Evolutionary conservation across 2,888 invertebrate species (phyloP), one percentile per base, ranked within the genome.

Genomic region (Glaucopsyche alexis): DNA sequence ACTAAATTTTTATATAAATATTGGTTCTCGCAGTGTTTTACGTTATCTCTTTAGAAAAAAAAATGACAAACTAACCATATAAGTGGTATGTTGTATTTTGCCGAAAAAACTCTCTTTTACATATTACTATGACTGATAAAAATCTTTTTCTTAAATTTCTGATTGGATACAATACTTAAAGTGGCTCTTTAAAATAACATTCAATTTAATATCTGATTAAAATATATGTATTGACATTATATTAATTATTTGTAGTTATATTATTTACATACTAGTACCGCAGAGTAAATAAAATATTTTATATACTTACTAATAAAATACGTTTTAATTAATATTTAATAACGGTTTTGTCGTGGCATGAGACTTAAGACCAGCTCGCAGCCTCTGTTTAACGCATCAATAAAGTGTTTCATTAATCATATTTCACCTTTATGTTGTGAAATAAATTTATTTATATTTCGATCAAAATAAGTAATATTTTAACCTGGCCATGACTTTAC

Each of bases 341-440:
- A 60, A 16, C 60, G 29, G 60, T 11, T 1, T 11, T 0, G 60
- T 16, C 60, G 60, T 60, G 16, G 29, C 50, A 2, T 11, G 11
- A 40, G 40, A 6, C 40, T 5, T 40, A 11, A 60, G 60, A 19
- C 60, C 29, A 19, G 60, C 60, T 19, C 11, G 11, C 16, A 55
- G 16, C 52, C 52, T 16, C 19, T 9, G 55, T 11, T 2, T n/a
- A 19, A 55, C 55, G 16, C 55, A 38, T 60, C 60, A 29, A 60
- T 60, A 60, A 60, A 60, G 13, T 60, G 29, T 38, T 2, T 14
- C 60, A 60, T 60, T 38, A 38, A 60, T 60, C 60, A 60, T 60
- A 60, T 60, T 60, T 38, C 29, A 60, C 29, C 55, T 60, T 38
- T 11, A 14, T 29, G 5, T 60, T 60, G 13, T 1, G 60, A 60